Evolutionary conservation across 2,888 invertebrate species (phyloP).

Genomic region (Acanthopleura granulata): DNA sequence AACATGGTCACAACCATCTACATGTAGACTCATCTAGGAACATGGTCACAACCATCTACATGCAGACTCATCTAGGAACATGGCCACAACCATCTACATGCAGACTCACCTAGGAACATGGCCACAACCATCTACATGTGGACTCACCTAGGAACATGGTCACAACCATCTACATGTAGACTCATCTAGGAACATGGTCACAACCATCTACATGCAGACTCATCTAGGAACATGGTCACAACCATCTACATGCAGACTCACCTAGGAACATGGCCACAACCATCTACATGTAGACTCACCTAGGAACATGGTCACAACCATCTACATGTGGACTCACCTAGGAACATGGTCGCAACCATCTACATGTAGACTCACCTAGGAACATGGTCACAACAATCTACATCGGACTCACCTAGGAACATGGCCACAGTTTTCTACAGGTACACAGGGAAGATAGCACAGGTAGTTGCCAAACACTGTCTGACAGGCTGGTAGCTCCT

Average conservation of each 20-base stretch:
- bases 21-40: constrained; percentile 59
- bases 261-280: constrained; percentile 66
- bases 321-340: constrained; percentile 47
- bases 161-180: constrained; percentile 9
- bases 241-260: constrained; percentile 37
- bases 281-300: constrained; percentile 49
- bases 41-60: constrained; percentile 60
- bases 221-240: too few species aligned
- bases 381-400: constrained; percentile 44
- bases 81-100: not conserved
- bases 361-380: constrained; percentile 61
- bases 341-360: constrained; percentile 64
- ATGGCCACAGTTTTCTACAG: constrained; percentile 61
- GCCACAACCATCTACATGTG: constrained; percentile 57
- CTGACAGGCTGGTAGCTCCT: not conserved
- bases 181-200: constrained; percentile 66
- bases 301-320: too few species aligned
- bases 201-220: constrained; percentile 53
- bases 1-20: not conserved
- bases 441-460: constrained; percentile 52
- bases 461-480: constrained; percentile 61
- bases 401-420: constrained; percentile 60
- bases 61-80: too few species aligned
- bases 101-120: constrained; percentile 63
- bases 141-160: too few species aligned